Evolutionary conservation across 1,140 invertebrate genomes (phyloP).

Genomic region (Adoxophyes honmai): DNA sequence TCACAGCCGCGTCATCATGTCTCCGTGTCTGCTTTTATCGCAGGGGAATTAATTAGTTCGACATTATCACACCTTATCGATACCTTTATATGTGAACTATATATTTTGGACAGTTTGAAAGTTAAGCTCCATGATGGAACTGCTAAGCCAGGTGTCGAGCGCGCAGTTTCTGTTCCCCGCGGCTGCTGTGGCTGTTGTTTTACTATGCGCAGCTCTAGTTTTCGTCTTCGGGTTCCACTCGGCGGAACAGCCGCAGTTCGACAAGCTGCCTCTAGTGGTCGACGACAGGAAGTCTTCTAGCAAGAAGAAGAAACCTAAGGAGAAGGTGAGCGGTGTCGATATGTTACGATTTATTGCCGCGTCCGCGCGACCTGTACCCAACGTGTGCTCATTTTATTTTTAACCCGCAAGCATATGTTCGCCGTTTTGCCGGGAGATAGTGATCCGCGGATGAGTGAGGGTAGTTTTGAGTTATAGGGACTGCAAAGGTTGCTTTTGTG

Average conservation of each 20-base stretch:
- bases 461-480: background rate
- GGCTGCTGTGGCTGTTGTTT: conserved; percentile 81
- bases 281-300: conserved; percentile 81
- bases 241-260: conserved; percentile 84
- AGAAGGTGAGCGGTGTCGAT: conserved; percentile 80
- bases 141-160: conserved; percentile 76
- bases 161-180: conserved; percentile 79
- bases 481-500: conserved; percentile 10
- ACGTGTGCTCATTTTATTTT: conserved; percentile 67
- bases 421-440: conserved; percentile 28
- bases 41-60: conserved; percentile 68
- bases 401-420: conserved; percentile 62
- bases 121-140: conserved; percentile 74
- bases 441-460: background rate
- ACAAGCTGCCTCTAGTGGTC: conserved; percentile 79
- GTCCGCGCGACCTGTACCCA: conserved; percentile 27
- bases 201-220: conserved; percentile 81
- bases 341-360: conserved; percentile 23
- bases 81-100: conserved; percentile 65
- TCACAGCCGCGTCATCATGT: conserved; percentile 81
- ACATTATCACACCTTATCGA: conserved; percentile 68
- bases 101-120: conserved; percentile 51
- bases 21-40: conserved; percentile 75
- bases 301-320: conserved; percentile 84
- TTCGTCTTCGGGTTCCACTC: conserved; percentile 86